Conservation (phyloP, 92 coral and sea anemone species). For the Plumapathes pennacea region DNA sequence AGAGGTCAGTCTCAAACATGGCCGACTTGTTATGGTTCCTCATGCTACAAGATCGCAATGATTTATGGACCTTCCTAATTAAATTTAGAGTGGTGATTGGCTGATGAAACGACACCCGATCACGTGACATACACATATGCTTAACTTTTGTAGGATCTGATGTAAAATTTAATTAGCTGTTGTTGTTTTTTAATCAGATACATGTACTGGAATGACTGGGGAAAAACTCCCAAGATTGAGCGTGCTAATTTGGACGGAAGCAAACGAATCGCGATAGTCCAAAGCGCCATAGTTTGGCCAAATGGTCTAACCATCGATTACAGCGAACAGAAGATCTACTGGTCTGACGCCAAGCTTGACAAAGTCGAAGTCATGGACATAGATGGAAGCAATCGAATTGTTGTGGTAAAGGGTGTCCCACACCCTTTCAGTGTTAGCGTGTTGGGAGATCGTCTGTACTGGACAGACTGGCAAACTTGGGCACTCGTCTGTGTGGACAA, state of each 20-base stretch:
- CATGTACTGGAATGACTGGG: constrained; percentile 99
- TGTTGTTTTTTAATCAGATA: constrained; percentile 33
- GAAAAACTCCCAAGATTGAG: constrained; percentile 77
- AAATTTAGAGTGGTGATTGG: no score
- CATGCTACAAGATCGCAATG: no score
- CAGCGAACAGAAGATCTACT: constrained; percentile 58
- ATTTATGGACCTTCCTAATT: no score
- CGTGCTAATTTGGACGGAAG: constrained; percentile 89
- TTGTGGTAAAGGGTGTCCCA: constrained; percentile 55
- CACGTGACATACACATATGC: no score
- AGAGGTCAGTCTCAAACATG: no score
- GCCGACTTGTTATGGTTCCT: no score
- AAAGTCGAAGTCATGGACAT: constrained; percentile 86
- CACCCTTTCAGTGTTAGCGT: constrained; percentile 88
- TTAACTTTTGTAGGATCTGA: no score
- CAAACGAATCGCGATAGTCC: constrained; percentile 69
- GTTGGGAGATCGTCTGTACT: constrained; percentile 68
- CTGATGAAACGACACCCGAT: no score
- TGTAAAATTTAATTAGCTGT: no score
- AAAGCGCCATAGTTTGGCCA: constrained; percentile 82
- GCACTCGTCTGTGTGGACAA: constrained; percentile 66
- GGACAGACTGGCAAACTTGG: constrained; percentile 95
- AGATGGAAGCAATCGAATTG: constrained; percentile 68
- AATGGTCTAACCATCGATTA: constrained; percentile 92
- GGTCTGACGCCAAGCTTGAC: constrained; percentile 95